Conservation (phyloP, 2,888 invertebrate genomes). For the Acrocyrtus sp. region DNA sequence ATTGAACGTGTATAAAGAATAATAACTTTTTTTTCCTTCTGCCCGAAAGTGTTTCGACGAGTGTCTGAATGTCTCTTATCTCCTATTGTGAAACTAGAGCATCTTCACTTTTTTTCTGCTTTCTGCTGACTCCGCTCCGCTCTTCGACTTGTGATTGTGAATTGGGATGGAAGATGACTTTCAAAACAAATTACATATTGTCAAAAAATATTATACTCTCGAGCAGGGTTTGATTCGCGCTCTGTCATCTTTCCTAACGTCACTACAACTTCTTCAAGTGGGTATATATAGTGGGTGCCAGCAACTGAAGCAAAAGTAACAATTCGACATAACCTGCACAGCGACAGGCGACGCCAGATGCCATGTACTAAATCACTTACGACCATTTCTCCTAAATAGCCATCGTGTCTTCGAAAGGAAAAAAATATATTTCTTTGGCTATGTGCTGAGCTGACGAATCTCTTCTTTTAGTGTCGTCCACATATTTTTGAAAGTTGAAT, state of each 20-base stretch:
- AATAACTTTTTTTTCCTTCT: no score
- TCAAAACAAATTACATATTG: conserved; percentile 47
- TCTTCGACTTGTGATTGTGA: not conserved
- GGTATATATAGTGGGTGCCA: conserved; percentile 9
- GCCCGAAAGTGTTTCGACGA: no score
- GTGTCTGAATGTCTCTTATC: no score
- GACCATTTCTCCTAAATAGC: no score
- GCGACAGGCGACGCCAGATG: not conserved
- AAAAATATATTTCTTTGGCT: no score
- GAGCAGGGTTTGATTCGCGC: conserved; percentile 6
- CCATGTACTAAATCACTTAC: not conserved
- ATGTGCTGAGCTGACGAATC: conserved; percentile 18
- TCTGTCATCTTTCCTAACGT: conserved; percentile 24
- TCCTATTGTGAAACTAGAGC: conserved; percentile 36
- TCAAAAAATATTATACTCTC: no score
- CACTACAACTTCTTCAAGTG: no score
- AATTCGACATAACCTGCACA: not conserved
- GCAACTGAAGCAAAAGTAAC: not conserved
- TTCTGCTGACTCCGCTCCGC: not conserved
- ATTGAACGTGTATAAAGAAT: no score
- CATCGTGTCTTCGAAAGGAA: no score
- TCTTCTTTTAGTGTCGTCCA: conserved; percentile 4
- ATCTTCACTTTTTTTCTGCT: conserved; percentile 18
- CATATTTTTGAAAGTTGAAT: conserved; percentile 15
- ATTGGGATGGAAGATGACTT: conserved; percentile 39